phyloP scores from a whole-genome alignment of 2,888 invertebrate genomes.

The Aphodius sticticus region DNA sequence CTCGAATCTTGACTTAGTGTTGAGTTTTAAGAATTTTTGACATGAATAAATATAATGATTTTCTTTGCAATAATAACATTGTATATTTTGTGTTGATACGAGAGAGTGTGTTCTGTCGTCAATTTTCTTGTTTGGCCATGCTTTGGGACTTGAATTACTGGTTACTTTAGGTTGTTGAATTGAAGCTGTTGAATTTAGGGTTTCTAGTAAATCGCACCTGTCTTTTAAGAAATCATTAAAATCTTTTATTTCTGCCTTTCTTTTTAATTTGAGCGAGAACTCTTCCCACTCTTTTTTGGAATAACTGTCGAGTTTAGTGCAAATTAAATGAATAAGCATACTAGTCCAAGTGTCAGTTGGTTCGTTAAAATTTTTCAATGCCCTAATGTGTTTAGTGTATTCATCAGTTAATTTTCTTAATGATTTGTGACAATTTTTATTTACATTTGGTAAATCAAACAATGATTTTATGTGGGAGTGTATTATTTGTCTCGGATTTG shows the following conservation, averaged over 20 bases:
- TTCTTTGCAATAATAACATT: neutral
- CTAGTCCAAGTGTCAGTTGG: constrained; percentile 18
- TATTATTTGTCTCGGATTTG: constrained; percentile 16
- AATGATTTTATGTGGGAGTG: constrained; percentile 16
- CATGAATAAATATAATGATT: constrained; percentile 4
- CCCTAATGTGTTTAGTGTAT: constrained; percentile 18
- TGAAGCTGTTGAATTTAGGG: neutral
- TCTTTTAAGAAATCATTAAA: neutral
- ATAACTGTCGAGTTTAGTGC: constrained; percentile 17
- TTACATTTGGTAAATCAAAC: constrained; percentile 8
- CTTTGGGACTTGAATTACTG: neutral
- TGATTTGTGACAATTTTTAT: constrained; percentile 13
- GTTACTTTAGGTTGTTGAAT: neutral
- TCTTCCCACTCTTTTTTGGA: constrained; percentile 20
- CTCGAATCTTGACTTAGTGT: neutral
- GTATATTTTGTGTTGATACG: neutral
- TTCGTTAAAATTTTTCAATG: constrained; percentile 18
- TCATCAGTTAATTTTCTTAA: constrained; percentile 23
- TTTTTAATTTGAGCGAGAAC: neutral
- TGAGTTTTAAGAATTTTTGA: constrained; percentile 4
- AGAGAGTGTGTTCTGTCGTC: neutral
- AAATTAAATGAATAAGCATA: constrained; percentile 21
- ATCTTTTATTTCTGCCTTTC: neutral
- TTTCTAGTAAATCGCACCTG: neutral
- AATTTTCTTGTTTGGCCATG: neutral